These are phyloP conservation scores for Papilio machaon DNA, from an alignment of 1,140 invertebrate species.

Conservation along the genomic window DNA sequence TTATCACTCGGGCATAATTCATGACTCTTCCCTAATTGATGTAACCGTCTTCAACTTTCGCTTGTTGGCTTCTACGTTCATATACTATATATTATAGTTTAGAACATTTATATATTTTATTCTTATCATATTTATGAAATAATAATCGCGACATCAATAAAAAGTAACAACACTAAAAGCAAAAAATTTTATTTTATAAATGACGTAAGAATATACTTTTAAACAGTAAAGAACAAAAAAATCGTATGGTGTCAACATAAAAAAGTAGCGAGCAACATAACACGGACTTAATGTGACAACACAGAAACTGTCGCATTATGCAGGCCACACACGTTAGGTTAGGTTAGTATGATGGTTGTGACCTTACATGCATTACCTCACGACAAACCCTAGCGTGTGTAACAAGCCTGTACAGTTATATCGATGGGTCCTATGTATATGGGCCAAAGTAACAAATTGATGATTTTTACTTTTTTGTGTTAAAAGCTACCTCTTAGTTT, in stretches of 20 bases:
- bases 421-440: no score
- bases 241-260: slow-evolving; percentile 37
- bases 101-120: not conserved
- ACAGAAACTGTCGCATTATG: slow-evolving; percentile 57
- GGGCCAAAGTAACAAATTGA: no score
- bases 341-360: not conserved
- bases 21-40: slow-evolving; percentile 54
- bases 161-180: no score
- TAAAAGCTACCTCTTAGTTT: no score
- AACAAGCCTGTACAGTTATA: not conserved
- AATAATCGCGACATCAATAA: not conserved
- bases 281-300: slow-evolving; percentile 62
- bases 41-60: slow-evolving; percentile 37
- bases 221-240: not conserved
- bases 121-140: not conserved
- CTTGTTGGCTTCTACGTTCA: not conserved
- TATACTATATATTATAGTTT: not conserved
- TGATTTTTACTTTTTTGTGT: no score
- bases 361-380: not conserved
- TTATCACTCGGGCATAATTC: slow-evolving; percentile 59
- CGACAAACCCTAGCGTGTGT: not conserved
- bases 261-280: slow-evolving; percentile 55
- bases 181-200: not conserved
- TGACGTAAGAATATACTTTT: not conserved
- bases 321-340: not conserved